Evolutionary conservation across 1,140 invertebrate species (phyloP).

Genomic region (Hormaphis cornu): DNA sequence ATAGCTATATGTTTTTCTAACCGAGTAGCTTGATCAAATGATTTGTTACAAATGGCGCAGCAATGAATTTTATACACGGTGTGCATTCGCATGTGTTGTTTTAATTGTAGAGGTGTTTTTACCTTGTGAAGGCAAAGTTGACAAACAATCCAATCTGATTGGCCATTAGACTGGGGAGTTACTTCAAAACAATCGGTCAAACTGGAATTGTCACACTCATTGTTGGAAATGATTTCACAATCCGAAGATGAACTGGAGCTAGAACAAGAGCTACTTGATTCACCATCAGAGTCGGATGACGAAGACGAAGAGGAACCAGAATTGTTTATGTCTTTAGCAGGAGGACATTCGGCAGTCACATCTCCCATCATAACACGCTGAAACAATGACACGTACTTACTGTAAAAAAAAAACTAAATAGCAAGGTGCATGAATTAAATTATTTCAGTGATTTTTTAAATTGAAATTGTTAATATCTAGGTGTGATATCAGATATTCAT

Average conservation of each 20-base stretch:
- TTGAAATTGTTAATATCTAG: too few relatives aligned
- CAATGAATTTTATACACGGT: conserved; percentile 20
- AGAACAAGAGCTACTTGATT: conserved; percentile 22
- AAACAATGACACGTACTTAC: neutral
- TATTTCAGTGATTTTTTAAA: too few relatives aligned
- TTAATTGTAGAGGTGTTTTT: conserved; percentile 13
- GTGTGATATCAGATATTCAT: too few relatives aligned
- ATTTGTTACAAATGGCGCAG: conserved; percentile 33
- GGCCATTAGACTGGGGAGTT: neutral
- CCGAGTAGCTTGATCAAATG: conserved; percentile 17
- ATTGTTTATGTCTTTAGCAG: conserved; percentile 14
- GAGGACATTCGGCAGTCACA: conserved; percentile 20
- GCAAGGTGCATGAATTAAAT: too few relatives aligned
- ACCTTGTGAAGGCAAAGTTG: conserved; percentile 2
- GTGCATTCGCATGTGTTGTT: conserved; percentile 25
- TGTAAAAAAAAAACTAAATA: too few relatives aligned
- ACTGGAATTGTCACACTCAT: neutral
- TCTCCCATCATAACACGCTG: conserved; percentile 4
- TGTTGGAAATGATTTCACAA: neutral
- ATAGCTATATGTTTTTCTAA: conserved; percentile 33
- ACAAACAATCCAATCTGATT: conserved; percentile 20
- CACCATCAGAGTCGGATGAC: conserved; percentile 12
- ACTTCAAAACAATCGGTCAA: neutral
- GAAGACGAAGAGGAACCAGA: conserved; percentile 20
- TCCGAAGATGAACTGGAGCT: conserved; percentile 26